These are phyloP conservation scores for Umimayanthus chanpuru DNA, from an alignment of 92 coral and sea anemone genomes.

Conservation along the genomic window DNA sequence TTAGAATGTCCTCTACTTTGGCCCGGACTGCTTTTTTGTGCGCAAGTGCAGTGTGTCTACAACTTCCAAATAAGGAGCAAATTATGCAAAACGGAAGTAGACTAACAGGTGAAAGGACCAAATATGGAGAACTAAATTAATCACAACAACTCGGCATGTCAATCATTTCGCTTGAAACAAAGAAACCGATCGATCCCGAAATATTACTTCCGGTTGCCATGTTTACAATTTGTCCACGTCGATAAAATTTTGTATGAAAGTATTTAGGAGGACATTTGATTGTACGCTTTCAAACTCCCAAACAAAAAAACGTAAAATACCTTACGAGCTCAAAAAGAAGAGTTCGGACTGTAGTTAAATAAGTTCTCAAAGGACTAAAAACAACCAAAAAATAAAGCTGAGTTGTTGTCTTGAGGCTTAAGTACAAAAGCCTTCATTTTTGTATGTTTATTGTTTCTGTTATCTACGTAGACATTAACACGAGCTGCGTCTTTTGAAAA, in stretches of 20 bases:
- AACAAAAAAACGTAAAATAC: not conserved
- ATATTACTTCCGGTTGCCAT: slow-evolving; percentile 17
- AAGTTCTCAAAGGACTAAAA: not conserved
- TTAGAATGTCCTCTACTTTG: slow-evolving; percentile 20
- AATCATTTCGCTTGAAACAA: slow-evolving; percentile 30
- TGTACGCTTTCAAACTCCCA: not conserved
- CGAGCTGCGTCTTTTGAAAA: not conserved
- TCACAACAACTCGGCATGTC: not conserved
- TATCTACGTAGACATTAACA: not conserved
- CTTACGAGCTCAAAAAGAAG: not conserved
- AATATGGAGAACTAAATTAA: slow-evolving; percentile 30
- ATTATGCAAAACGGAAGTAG: slow-evolving; percentile 33
- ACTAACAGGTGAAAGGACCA: slow-evolving; percentile 38
- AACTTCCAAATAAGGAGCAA: slow-evolving; percentile 41
- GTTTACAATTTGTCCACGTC: slow-evolving; percentile 45
- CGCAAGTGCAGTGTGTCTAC: slow-evolving; percentile 43
- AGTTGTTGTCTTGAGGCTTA: not conserved
- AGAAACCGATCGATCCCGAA: slow-evolving; percentile 1
- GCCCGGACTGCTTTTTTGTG: slow-evolving; percentile 6
- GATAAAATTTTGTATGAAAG: slow-evolving; percentile 16
- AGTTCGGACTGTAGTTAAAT: not conserved
- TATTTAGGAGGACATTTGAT: not conserved
- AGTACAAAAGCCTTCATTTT: not conserved
- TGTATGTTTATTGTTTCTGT: not conserved
- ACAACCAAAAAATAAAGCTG: too few relatives aligned